These are phyloP conservation scores for Meganola albula DNA, from an alignment of 2,888 invertebrate genomes.

Conservation along the genomic window DNA sequence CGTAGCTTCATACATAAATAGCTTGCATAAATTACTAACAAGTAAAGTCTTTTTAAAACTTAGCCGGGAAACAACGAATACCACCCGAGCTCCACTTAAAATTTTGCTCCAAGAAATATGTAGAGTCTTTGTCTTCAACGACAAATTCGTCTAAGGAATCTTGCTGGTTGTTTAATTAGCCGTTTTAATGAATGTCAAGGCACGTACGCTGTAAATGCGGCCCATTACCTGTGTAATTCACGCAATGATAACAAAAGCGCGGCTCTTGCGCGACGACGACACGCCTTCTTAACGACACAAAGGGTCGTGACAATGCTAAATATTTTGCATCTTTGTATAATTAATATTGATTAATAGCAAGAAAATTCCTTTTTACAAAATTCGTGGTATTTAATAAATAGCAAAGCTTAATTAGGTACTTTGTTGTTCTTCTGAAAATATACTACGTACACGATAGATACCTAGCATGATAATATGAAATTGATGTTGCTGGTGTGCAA, in stretches of 20 bases:
- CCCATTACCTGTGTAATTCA: slow-evolving; percentile 71
- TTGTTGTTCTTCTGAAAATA: no score
- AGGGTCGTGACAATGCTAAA: slow-evolving; percentile 23
- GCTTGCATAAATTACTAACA: slow-evolving; percentile 27
- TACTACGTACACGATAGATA: no score
- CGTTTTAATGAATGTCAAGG: slow-evolving; percentile 69
- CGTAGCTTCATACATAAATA: slow-evolving; percentile 12
- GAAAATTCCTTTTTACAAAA: background rate
- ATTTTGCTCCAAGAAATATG: slow-evolving; percentile 48
- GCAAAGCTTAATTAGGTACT: background rate
- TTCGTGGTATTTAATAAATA: background rate
- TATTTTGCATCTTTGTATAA: slow-evolving; percentile 23
- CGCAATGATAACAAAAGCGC: slow-evolving; percentile 63
- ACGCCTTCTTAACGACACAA: slow-evolving; percentile 20
- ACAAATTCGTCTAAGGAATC: slow-evolving; percentile 55
- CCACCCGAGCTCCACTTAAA: slow-evolving; percentile 39
- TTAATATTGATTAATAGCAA: no score
- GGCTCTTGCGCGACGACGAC: slow-evolving; percentile 16
- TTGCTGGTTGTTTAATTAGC: slow-evolving; percentile 66
- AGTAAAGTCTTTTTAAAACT: slow-evolving; percentile 36
- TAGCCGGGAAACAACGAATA: slow-evolving; percentile 32
- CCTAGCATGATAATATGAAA: no score
- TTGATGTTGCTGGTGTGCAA: no score
- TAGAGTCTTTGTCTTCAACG: slow-evolving; percentile 38
- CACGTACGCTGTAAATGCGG: slow-evolving; percentile 69